Base-by-base conservation (phyloP, 2,797 vertebrate species). In the Rousettus madagascariensis region DNA sequence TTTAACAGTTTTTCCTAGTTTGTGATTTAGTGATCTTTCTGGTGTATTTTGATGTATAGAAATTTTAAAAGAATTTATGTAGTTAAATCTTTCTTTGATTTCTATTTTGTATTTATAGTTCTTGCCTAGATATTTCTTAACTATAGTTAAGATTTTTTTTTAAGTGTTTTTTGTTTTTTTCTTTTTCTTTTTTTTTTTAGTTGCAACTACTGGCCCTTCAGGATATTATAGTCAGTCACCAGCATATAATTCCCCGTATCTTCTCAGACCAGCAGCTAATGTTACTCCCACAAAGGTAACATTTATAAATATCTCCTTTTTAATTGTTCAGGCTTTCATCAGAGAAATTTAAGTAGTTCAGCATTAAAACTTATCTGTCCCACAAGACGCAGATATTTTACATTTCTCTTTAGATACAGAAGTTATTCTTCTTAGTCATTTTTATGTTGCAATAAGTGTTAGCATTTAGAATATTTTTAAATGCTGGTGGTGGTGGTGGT, bases 271-370 rank as follows among this genome's bases (percentile, higher is more conserved):
- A 97, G 99, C 99, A 68, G 98, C 99, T 95, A 99, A 99, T 97
- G 99, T 99, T 94, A 99, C 99, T 20, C 99, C 99, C 96, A 99
- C 99, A n/a, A 99, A 99, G 99, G 99, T 99, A 97, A 97, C 94
- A 90, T 93, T 93, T 95, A 66, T 88, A 96, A 94, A 72, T 95
- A 91, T 86, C 66, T 90, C 77, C 79, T 77, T 96, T 96, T 96
- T 90, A 93, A 93, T 86, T 92, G 68, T 82, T 95, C 55, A 94
- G 86, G 41, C 8, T 82, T 95, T 63, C 30, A 94, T 93, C 63
- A 96, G 59, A 97, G 30, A 85, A 90, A 93, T 86, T 97, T 43
- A 86, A 86, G 51, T 90, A 88, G 83, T 79, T 91, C 16, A 92
- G 7, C 78, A 87, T 72, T 96, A 69, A 86, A 90, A 87, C 24